Percentiles rank a stretch among this genome's conserved stretches.
These are phyloP conservation scores for Eupsittula cactorum DNA, from an alignment of 2,113 vertebrate species.

Conservation along the genomic window DNA sequence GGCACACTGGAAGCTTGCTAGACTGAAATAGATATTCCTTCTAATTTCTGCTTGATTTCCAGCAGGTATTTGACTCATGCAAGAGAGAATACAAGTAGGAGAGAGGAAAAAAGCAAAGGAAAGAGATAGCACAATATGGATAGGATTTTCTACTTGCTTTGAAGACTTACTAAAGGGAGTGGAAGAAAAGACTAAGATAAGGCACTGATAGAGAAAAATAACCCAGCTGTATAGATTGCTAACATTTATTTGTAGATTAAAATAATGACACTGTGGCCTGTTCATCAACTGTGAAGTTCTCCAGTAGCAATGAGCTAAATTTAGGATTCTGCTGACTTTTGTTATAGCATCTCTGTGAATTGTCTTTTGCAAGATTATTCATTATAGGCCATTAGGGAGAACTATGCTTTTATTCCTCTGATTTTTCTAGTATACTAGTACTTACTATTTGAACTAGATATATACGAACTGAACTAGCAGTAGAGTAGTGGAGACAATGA, in stretches of 20 bases:
- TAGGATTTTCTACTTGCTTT: neutral
- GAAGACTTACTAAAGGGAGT: neutral
- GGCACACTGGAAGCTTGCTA: neutral
- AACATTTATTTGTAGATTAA: neutral
- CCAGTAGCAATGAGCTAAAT: neutral
- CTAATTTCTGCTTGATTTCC: neutral
- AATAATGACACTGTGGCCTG: neutral
- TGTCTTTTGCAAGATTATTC: neutral
- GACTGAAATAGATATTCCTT: neutral
- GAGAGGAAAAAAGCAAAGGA: neutral
- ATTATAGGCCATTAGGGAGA: neutral
- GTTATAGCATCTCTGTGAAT: neutral
- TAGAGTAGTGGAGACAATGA: neutral
- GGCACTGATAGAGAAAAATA: neutral
- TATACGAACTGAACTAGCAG: neutral
- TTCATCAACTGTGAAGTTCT: neutral
- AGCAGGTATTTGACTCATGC: neutral
- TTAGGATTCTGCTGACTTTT: neutral
- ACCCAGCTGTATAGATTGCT: neutral
- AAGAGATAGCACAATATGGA: neutral
- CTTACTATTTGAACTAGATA: neutral
- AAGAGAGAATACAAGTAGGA: neutral
- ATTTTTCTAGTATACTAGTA: neutral
- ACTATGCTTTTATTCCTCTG: neutral
- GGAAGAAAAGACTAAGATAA: neutral